phyloP scores from a whole-genome alignment of 2,888 invertebrate genomes.

The Lordiphosa fenestrarum region DNA sequence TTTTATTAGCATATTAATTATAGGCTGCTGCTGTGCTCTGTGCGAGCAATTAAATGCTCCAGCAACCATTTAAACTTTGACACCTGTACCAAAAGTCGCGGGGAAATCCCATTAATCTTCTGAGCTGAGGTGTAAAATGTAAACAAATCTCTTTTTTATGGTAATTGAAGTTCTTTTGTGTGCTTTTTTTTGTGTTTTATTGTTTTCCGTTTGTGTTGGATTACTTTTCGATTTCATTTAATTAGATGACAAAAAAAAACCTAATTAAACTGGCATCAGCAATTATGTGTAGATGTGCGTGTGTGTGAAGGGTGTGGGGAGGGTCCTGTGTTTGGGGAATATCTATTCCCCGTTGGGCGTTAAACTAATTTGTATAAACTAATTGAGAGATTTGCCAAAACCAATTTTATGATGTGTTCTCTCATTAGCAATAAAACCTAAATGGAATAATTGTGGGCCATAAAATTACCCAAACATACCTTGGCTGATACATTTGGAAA shows the following conservation, averaged over 20 bases:
- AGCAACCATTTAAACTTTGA: conserved; percentile 57
- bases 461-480: conserved; percentile 3
- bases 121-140: conserved; percentile 51
- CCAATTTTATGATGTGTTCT: conserved; percentile 60
- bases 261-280: conserved; percentile 1
- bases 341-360: conserved; percentile 58
- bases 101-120: conserved; percentile 67
- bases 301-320: background rate
- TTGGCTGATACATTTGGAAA: too few species aligned
- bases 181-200: conserved; percentile 30
- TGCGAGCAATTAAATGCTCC: conserved; percentile 55
- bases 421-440: conserved; percentile 70
- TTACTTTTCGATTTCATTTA: conserved; percentile 65
- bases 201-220: conserved; percentile 20
- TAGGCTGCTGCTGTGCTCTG: conserved; percentile 15
- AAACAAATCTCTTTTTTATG: conserved; percentile 77
- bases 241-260: conserved; percentile 36
- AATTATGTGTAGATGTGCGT: background rate
- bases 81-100: conserved; percentile 46
- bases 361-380: conserved; percentile 71
- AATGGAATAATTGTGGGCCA: conserved; percentile 37
- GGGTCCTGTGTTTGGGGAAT: conserved; percentile 31
- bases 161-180: conserved; percentile 63
- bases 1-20: conserved; percentile 73
- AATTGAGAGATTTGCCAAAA: conserved; percentile 66